These are phyloP conservation scores for Periparus ater DNA, from an alignment of 2,797 vertebrate species.

Conservation along the genomic window DNA sequence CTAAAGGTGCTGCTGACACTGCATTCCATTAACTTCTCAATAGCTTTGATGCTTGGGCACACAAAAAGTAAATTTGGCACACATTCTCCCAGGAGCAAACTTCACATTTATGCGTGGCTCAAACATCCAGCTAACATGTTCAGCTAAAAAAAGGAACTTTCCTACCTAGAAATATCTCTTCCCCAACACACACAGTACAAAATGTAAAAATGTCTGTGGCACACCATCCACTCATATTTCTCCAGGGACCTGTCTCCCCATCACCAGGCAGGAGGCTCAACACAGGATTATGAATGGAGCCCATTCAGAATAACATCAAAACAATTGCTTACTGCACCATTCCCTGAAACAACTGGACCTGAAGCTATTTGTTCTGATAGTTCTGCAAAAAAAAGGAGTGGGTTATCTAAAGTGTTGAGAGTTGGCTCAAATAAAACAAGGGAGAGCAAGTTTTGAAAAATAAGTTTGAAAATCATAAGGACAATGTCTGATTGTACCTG, in stretches of 20 bases:
- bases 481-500: background rate
- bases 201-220: background rate
- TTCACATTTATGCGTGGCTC: background rate
- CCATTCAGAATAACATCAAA: background rate
- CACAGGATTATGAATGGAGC: background rate
- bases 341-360: background rate
- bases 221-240: background rate
- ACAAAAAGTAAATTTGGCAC: background rate
- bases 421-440: background rate
- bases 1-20: conserved; percentile 5
- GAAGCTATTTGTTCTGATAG: background rate
- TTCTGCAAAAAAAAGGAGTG: background rate
- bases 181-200: background rate
- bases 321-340: background rate
- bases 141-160: background rate
- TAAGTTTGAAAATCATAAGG: background rate
- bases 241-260: background rate
- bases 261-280: background rate
- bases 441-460: background rate
- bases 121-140: background rate
- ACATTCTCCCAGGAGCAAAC: background rate
- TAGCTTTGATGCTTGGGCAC: background rate
- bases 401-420: background rate
- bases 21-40: background rate
- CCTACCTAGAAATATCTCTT: background rate